These are phyloP conservation scores for Emydura subglobosa DNA, from an alignment of 2,113 vertebrate species.

Conservation along the genomic window DNA sequence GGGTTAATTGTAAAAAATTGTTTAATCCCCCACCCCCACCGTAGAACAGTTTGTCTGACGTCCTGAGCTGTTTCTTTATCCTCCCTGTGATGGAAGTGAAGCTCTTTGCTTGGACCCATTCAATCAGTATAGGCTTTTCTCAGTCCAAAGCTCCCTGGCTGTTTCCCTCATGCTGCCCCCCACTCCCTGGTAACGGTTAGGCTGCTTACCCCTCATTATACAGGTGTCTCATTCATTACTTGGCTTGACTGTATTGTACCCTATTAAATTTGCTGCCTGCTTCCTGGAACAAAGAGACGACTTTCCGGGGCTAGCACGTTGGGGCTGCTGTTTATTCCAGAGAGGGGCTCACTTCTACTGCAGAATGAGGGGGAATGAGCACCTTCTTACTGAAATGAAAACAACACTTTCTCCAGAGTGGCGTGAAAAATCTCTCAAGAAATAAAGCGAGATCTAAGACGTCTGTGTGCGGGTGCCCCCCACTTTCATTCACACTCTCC, in stretches of 20 bases:
- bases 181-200: not conserved
- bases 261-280: not conserved
- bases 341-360: not conserved
- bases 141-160: not conserved
- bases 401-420: not conserved
- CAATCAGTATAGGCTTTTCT: not conserved
- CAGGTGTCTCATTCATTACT: not conserved
- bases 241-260: not conserved
- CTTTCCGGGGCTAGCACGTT: not conserved
- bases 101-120: not conserved
- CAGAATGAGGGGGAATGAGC: not conserved
- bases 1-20: no score
- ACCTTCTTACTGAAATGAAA: not conserved
- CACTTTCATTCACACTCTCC: fast-evolving
- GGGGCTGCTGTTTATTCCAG: not conserved
- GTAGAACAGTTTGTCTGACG: no score
- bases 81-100: not conserved
- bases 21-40: no score
- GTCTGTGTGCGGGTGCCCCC: fast-evolving
- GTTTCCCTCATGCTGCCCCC: not conserved
- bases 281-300: not conserved
- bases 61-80: no score
- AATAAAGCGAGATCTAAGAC: fast-evolving
- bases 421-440: not conserved
- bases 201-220: not conserved